Base-by-base conservation (phyloP, 35 echinoderm and acorn worm genomes). In the Apostichopus japonicus region DNA sequence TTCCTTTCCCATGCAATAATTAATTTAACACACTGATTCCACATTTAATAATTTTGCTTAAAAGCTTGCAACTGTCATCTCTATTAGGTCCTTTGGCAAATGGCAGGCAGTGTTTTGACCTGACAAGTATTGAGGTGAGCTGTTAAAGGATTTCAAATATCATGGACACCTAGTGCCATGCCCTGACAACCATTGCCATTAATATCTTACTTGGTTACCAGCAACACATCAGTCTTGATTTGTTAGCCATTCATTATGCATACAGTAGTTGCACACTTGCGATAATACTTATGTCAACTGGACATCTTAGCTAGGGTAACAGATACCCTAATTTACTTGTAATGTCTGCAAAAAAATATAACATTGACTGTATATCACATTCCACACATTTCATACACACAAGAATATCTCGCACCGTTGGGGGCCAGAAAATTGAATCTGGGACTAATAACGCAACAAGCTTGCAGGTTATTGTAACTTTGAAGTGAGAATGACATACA, bases 321-420 rank as follows among this genome's bases (percentile, higher is more conserved):
- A 15, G 63, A 67, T 67, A 67, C 11, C 63, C 63, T 67, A 67
- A 67, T 67, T 67, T 67, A 67, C 19, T 67, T 19, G 19, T 67
- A 67, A 67, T 67, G 63, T 67, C 63, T 67, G 63, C 63, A 67
- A 67, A 67, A 67, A 67, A 15, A 67, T 67, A 67, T 67, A 67
- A 67, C 63, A 67, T 67, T 67, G 63, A 67, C 63, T 67, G 63
- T 67, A 19, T 67, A 67, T 67, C 63, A 67, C 63, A 67, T 67
- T 67, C 63, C 63, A 67, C 19, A 19, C 63, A 67, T 67, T 67
- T 11, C 63, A 67, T 67, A 67, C 63, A 67, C 63, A 65, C 63
- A 67, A 67, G 63, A 67, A 67, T 67, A 67, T 67, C 63, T 67
- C 2, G 11, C 63, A 67, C 63, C 19, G 63, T 67, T 67, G 63